Evolutionary conservation across 2,113 vertebrate genomes (phyloP), one percentile per base, ranked within the genome.

Genomic region (Prunella fulvescens): DNA sequence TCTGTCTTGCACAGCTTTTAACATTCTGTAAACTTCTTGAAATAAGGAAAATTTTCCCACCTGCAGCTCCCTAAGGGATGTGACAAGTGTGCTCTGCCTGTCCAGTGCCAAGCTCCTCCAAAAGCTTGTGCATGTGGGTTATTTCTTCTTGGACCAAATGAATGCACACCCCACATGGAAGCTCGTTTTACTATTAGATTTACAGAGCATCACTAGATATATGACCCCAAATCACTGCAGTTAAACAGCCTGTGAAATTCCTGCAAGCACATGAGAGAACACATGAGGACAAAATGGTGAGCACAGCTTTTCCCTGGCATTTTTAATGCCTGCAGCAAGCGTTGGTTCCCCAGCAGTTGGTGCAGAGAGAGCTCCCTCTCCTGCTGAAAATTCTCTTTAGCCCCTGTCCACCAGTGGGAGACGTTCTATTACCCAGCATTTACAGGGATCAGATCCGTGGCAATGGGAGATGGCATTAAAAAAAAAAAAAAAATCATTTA

Each of bases 321-420:
- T 74, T 79, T 44, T 44, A 5, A 54, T 19, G 92, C 81, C 62
- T 22, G 62, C 11, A 87, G 66, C 56, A 58, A 40, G 90, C 10
- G 2, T 61, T 12, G 62, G 15, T 33, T 93, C 33, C 78, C 71
- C 66, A 45, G 85, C 53, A 44, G 73, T 17, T 22, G 44, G 51
- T 90, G 95, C 96, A 90, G 82, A 74, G 29, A 88, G 79, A 86
- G 92, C 92, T 93, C 95, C 95, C 95, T 45, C 95, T 95, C 91
- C 92, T 86, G 95, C 23, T 65, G 40, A 39, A 92, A 88, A 73
- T 18, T n/a, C 45, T 65, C 67, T 83, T 83, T 42, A 93, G 82
- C 92, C 90, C 92, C 79, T 28, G 1, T 11, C 67, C 81, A 39
- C 62, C 70, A 25, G 3, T 3, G n/a, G 57, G 79, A 91, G 19